phyloP scores from a whole-genome alignment of 2,113 vertebrate genomes.

The Sander lucioperca region DNA sequence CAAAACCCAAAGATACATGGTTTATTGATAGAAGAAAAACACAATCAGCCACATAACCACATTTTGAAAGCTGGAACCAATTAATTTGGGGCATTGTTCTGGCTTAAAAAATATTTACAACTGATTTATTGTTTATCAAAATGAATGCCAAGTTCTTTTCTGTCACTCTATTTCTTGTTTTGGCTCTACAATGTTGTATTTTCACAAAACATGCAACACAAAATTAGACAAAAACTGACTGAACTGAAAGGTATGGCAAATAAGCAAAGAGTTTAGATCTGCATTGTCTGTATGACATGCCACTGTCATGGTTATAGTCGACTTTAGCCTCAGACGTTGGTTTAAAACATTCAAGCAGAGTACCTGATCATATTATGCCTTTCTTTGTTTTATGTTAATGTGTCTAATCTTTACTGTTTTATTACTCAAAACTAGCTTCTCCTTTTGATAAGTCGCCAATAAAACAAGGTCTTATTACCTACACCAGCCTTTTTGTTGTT shows the following conservation, averaged over 20 bases:
- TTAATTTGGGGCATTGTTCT: not conserved
- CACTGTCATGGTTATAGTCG: not conserved
- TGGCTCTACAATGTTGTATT: not conserved
- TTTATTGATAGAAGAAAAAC: not conserved
- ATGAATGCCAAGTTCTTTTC: not conserved
- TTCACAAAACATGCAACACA: not conserved
- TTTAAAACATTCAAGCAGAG: not conserved
- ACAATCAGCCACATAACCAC: not conserved
- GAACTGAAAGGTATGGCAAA: not conserved
- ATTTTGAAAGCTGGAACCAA: not conserved
- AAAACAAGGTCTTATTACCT: not conserved
- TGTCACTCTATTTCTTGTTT: not conserved
- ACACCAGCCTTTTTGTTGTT: not conserved
- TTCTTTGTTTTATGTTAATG: not conserved
- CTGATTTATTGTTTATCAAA: not conserved
- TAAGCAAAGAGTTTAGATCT: not conserved
- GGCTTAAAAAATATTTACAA: not conserved
- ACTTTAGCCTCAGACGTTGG: not conserved
- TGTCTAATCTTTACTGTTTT: slow-evolving; percentile 19
- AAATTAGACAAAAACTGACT: not conserved
- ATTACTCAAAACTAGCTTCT: slow-evolving; percentile 9
- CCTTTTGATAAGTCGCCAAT: not conserved
- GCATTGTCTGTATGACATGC: not conserved
- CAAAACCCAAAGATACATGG: not conserved
- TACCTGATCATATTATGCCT: not conserved